Evolutionary conservation across 2,888 invertebrate species (phyloP).

Genomic region (Philhelius pedissequus): DNA sequence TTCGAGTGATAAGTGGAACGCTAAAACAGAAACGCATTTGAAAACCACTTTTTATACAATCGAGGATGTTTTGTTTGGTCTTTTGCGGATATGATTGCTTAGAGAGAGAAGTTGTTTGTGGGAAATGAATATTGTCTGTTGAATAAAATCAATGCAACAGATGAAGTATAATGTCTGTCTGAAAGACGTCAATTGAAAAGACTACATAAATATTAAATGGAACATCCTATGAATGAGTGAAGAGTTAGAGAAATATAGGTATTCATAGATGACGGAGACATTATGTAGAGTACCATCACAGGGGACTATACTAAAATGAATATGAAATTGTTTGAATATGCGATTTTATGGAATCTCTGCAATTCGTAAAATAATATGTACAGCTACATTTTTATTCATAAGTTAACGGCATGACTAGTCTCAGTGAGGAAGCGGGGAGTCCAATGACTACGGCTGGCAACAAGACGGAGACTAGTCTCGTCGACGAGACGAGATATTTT

Average conservation of each 20-base stretch:
- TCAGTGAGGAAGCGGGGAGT: too few species aligned
- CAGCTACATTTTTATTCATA: too few species aligned
- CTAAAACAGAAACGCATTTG: not conserved
- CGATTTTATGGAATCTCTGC: too few species aligned
- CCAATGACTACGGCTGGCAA: too few species aligned
- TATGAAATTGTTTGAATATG: too few species aligned
- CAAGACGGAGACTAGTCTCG: too few species aligned
- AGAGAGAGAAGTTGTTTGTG: not conserved
- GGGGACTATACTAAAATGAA: not conserved
- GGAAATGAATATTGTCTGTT: conserved; percentile 17
- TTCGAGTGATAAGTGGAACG: conserved; percentile 35
- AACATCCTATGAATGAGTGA: not conserved
- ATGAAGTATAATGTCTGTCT: not conserved
- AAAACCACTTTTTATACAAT: not conserved
- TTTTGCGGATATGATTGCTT: not conserved
- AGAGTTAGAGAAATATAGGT: not conserved
- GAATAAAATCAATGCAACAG: conserved; percentile 3
- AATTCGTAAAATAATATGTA: too few species aligned
- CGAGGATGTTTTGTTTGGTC: not conserved
- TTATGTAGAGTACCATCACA: not conserved
- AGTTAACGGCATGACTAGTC: too few species aligned
- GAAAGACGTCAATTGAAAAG: conserved; percentile 19
- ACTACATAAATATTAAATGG: conserved; percentile 11
- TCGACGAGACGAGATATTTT: too few species aligned
- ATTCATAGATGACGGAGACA: not conserved